Percentiles rank a stretch among this genome's conserved stretches.
Evolutionary conservation across 1,140 invertebrate genomes (phyloP).

Genomic region (Drosophila virilis): DNA sequence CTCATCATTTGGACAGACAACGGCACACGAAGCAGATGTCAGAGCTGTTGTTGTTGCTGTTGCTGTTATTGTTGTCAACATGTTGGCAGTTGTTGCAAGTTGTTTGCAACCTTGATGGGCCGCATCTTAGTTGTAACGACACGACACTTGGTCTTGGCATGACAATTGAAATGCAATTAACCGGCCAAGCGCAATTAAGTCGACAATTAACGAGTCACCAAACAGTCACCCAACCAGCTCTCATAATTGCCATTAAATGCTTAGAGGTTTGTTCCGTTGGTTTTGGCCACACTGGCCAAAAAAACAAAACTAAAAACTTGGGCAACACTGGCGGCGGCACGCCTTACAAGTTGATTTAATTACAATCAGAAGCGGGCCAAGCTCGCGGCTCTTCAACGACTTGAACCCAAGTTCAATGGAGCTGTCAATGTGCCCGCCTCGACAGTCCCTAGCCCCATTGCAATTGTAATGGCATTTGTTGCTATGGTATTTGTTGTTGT

Average conservation of each 20-base stretch:
- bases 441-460: conserved; percentile 16
- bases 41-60: conserved; percentile 24
- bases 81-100: conserved; percentile 27
- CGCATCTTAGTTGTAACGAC: conserved; percentile 29
- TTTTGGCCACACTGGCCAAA: conserved; percentile 28
- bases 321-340: conserved; percentile 24
- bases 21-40: conserved; percentile 55
- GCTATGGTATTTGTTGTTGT: not conserved
- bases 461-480: not conserved
- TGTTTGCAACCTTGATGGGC: conserved; percentile 65
- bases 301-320: conserved; percentile 14
- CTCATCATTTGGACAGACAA: conserved; percentile 58
- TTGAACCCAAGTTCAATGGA: conserved; percentile 77
- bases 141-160: conserved; percentile 59
- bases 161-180: conserved; percentile 81
- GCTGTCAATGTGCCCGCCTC: conserved; percentile 51
- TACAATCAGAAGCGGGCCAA: conserved; percentile 46
- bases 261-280: conserved; percentile 33
- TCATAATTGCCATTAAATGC: conserved; percentile 68
- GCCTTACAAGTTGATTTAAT: conserved; percentile 48
- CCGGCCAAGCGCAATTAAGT: conserved; percentile 75
- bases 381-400: conserved; percentile 33
- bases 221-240: conserved; percentile 22
- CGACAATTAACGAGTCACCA: conserved; percentile 69
- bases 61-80: conserved; percentile 27